Percentiles rank a stretch among this genome's conserved stretches.
Evolutionary conservation across 2,113 vertebrate species (phyloP).

Genomic region (Coreoperca whiteheadi): DNA sequence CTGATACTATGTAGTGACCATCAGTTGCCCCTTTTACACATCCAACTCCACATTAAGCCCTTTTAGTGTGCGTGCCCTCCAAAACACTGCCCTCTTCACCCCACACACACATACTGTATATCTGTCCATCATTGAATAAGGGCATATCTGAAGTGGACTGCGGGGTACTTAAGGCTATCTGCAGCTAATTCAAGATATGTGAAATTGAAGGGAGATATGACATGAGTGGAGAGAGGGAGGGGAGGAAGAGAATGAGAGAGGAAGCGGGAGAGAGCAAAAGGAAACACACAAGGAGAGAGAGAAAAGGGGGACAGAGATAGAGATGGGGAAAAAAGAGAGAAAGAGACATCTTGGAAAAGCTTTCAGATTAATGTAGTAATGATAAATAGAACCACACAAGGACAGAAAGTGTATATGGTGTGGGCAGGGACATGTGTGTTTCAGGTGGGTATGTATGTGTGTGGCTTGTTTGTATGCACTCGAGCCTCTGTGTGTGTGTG

Average conservation of each 20-base stretch:
- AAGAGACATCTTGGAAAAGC: conserved; percentile 74
- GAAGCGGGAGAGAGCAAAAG: conserved; percentile 2
- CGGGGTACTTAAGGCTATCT: conserved; percentile 82
- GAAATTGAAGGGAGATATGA: conserved; percentile 84
- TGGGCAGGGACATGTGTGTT: conserved; percentile 30
- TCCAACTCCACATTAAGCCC: conserved; percentile 31
- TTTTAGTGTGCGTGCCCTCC: conserved; percentile 60
- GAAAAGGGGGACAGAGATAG: neutral
- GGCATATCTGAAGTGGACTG: conserved; percentile 75
- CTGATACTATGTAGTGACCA: conserved; percentile 10
- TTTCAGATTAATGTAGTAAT: conserved; percentile 78
- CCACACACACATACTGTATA: conserved; percentile 58
- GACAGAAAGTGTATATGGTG: conserved; percentile 57
- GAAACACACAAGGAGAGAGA: conserved; percentile 25
- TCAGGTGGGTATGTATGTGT: conserved; percentile 39
- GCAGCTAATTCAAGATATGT: conserved; percentile 84
- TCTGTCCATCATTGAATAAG: conserved; percentile 76
- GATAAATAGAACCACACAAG: conserved; percentile 71
- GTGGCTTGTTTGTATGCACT: conserved; percentile 46
- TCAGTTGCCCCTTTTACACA: conserved; percentile 24
- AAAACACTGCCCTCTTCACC: conserved; percentile 51
- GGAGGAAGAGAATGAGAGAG: conserved; percentile 16
- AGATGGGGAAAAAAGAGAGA: conserved; percentile 45
- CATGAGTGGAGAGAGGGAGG: conserved; percentile 52
- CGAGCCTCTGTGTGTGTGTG: conserved; percentile 8